Evolutionary conservation across 2,888 invertebrate species (phyloP), one percentile per base, ranked within the genome.

Genomic region (Conomelus anceps): DNA sequence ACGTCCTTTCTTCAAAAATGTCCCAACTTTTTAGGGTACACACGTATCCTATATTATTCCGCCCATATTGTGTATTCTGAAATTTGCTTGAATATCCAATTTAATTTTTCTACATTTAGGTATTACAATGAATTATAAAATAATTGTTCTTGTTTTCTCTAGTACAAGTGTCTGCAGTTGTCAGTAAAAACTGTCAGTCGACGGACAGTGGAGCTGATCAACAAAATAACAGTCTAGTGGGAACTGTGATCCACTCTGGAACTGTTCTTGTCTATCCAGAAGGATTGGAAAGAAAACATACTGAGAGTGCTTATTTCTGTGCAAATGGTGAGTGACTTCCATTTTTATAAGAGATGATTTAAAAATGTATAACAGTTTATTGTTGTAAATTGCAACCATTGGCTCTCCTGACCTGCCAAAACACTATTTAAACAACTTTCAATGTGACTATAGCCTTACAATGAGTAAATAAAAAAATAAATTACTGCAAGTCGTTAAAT

Each of bases 271-370:
- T 96, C 3, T 94, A 95, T 17, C 95, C 95, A 0, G 96, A 96
- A 92, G 96, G 96, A 17, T 93, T 95, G 0, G 94, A 95, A 84
- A 94, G 94, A 90, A 95, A 95, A n/a, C 95, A 95, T 91, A 96
- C 95, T 0, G 95, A 96, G 92, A 96, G 95, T 91, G 96, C 96
- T 13, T 96, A 96, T 92, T 96, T 96, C 92, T 96, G 96, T 92
- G 96, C 96, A 9, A 96, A 96, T 92, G 96, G 96, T 95, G 92
- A 92, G 93, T 92, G 84, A 17, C 34, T 34, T 9, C n/a, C n/a
- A 63, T n/a, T n/a, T n/a, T n/a, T n/a, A n/a, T n/a, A n/a, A n/a
- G n/a, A n/a, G n/a, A n/a, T n/a, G n/a, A n/a, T n/a, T n/a, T n/a
- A n/a, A n/a, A n/a, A n/a, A n/a, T n/a, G n/a, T n/a, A n/a, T n/a